Evolutionary conservation across 1,140 invertebrate genomes (phyloP).

Genomic region (Conus ventricosus): DNA sequence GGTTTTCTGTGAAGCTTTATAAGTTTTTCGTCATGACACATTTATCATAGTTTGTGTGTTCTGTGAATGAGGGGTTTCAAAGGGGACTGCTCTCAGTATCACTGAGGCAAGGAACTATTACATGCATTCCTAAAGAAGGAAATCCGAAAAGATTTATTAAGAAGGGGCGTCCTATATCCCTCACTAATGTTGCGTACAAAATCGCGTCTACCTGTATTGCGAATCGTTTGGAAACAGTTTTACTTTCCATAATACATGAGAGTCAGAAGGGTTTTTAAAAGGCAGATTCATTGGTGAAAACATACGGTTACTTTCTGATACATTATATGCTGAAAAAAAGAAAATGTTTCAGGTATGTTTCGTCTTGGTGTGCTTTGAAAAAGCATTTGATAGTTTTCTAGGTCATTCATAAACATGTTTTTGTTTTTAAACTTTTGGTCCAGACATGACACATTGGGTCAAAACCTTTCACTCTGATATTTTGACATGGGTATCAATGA

Average conservation of each 20-base stretch:
- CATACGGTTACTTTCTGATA: conserved; percentile 24
- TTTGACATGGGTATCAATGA: conserved; percentile 27
- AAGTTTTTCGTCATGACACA: too few species aligned
- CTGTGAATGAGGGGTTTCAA: not conserved
- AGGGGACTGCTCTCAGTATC: not conserved
- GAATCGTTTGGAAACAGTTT: not conserved
- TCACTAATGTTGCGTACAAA: conserved; percentile 6
- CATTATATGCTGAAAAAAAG: conserved; percentile 24
- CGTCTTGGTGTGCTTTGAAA: conserved; percentile 34
- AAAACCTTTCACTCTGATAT: conserved; percentile 31
- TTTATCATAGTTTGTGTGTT: too few species aligned
- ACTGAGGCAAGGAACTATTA: not conserved
- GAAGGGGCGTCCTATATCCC: conserved; percentile 17
- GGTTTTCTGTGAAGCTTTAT: too few species aligned
- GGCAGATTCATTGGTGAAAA: conserved; percentile 1
- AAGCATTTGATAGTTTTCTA: conserved; percentile 42
- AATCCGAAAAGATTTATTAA: conserved; percentile 25
- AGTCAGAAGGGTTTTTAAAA: conserved; percentile 30
- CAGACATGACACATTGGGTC: conserved; percentile 32
- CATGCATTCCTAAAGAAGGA: conserved; percentile 25
- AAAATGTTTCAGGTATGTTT: conserved; percentile 29
- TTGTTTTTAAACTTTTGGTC: conserved; percentile 35
- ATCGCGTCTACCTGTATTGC: conserved; percentile 25
- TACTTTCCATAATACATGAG: not conserved
- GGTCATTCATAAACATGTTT: conserved; percentile 25